Evolutionary conservation across 1,140 invertebrate genomes (phyloP), one percentile per base, ranked within the genome.

Genomic region (Pteromalus puparum): DNA sequence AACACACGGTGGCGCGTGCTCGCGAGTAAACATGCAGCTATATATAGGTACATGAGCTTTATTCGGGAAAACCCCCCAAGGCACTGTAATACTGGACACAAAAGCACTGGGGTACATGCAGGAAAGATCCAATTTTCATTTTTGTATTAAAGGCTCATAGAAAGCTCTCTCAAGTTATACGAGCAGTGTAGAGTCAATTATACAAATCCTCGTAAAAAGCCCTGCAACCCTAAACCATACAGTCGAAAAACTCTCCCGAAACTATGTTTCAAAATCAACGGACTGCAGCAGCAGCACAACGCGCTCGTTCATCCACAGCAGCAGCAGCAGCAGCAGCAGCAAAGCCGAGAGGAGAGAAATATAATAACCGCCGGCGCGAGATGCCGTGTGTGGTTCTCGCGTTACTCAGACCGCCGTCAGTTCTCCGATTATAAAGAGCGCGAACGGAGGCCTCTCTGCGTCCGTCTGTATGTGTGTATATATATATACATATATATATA

Each of bases 181-280:
- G n/a, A n/a, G 30, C 1, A 30, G 30, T 30, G 30, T 30, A 30
- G 2, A 5, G 5, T 5, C 30, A 0, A 30, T 30, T 30, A n/a
- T n/a, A 30, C 30, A 18, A 53, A 53, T 53, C 15, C 48, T 53
- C 48, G 48, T 53, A 53, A 53, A 53, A 53, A 18, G 38, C 38
- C 2, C 48, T 21, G 48, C 48, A 18, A 53, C 48, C 38, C 9
- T 42, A 21, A 53, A 53, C 13, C 18, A 53, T n/a, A 1, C 18
- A n/a, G 18, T 2, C 48, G 53, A 61, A 21, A 15, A 53, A 53
- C 6, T 34, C 48, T 53, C 48, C 18, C 24, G 76, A 78, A 78
- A 78, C 76, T 65, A 78, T 78, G 76, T 78, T 78, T 24, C 76
- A 53, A 78, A 53, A 78, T 78, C 30, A 53, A n/a, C 48, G 3